These are phyloP conservation scores for Stenurella melanura DNA, from an alignment of 2,888 invertebrate genomes.

Conservation along the genomic window DNA sequence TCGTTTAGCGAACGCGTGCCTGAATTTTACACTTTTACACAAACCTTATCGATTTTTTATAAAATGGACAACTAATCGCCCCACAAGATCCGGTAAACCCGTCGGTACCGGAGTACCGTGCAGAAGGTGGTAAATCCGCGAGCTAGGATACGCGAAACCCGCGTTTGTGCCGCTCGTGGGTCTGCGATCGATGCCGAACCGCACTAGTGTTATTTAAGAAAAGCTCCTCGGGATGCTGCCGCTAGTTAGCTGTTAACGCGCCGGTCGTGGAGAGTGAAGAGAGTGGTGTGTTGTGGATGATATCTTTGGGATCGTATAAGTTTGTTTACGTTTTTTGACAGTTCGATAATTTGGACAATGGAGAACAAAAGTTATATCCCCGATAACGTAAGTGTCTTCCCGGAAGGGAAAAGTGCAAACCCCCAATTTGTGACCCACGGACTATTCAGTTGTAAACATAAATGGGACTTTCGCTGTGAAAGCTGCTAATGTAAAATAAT, in stretches of 20 bases:
- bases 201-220: constrained; percentile 67
- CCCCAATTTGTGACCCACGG: background rate
- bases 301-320: constrained; percentile 61
- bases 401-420: background rate
- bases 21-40: background rate
- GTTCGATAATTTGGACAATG: constrained; percentile 55
- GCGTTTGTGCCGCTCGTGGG: constrained; percentile 27
- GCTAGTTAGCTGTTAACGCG: constrained; percentile 66
- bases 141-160: constrained; percentile 31
- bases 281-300: constrained; percentile 72
- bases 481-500: background rate
- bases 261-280: constrained; percentile 65
- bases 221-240: constrained; percentile 66
- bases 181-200: constrained; percentile 53
- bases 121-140: constrained; percentile 39
- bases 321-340: constrained; percentile 60
- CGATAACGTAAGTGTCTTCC: constrained; percentile 69
- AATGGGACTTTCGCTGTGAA: background rate
- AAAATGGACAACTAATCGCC: constrained; percentile 12
- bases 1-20: background rate
- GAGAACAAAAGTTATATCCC: constrained; percentile 69
- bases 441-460: background rate
- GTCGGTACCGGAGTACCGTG: constrained; percentile 29
- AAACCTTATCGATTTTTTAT: constrained; percentile 16
- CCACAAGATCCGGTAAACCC: constrained; percentile 31